phyloP scores from a whole-genome alignment of 2,797 vertebrate genomes.

The Cynopterus sphinx region DNA sequence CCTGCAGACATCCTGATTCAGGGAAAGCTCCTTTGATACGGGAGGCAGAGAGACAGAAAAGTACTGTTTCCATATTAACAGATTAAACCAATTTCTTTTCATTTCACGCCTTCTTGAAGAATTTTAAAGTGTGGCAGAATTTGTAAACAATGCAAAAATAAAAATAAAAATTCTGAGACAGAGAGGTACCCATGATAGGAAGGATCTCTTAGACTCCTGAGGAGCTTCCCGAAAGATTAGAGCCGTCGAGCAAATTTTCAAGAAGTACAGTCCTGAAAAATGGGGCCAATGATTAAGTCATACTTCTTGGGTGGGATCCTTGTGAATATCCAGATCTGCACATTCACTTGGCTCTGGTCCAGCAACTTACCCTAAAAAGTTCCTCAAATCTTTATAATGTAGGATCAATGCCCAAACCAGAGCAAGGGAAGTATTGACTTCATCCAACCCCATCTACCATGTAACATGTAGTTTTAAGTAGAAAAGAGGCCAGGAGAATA shows the following conservation, averaged over 20 bases:
- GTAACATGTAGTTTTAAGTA: slow-evolving; percentile 26
- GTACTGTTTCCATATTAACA: slow-evolving; percentile 66
- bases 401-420: slow-evolving; percentile 3
- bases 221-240: slow-evolving; percentile 40
- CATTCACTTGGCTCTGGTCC: not conserved
- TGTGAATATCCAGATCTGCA: not conserved
- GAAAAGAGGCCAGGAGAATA: not conserved
- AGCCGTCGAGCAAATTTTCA: slow-evolving; percentile 16
- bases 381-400: not conserved
- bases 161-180: slow-evolving; percentile 20
- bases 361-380: slow-evolving; percentile 3
- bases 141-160: slow-evolving; percentile 67
- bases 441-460: not conserved
- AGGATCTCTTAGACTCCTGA: slow-evolving; percentile 12
- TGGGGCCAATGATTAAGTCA: not conserved
- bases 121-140: not conserved
- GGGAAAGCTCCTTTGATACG: slow-evolving; percentile 69
- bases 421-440: not conserved
- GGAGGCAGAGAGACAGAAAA: slow-evolving; percentile 47
- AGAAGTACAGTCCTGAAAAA: not conserved
- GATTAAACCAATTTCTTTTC: slow-evolving; percentile 56
- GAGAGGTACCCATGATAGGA: not conserved
- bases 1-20: slow-evolving; percentile 52
- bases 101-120: slow-evolving; percentile 70
- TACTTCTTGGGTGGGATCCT: not conserved